Base-by-base conservation (phyloP, 2,888 invertebrate species). In the Sarcophaga carnaria region DNA sequence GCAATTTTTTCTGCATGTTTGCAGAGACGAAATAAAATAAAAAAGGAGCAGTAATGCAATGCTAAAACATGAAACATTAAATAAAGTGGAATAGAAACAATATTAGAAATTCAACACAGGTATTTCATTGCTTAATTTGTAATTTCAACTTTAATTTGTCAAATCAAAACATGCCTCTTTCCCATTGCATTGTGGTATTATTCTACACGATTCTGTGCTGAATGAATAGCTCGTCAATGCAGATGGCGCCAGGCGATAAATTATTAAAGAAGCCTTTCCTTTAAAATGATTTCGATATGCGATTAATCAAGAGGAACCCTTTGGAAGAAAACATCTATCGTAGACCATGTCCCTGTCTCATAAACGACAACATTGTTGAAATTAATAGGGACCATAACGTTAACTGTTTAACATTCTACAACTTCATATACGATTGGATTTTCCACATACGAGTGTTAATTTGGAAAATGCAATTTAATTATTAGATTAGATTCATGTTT, bases 201-300 rank as follows among this genome's bases (percentile, higher is more conserved):
- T 54, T 14, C 54, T 49, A 45, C 27, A 69, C 37, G 6, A 67
- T 10, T 25, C 63, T 37, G 8, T 10, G 14, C 62, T 59, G 22
- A 54, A 79, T 80, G 54, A 54, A 54, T 54, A 54, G 4, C 10
- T 37, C 37, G 10, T 37, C 37, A 37, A 37, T 37, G 37, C 10
- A 82, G 87, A 86, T 86, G 87, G 85, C 88, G 88, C 87, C 87
- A 87, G 75, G 78, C 82, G 87, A 88, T 88, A 87, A 83, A 87
- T 88, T 82, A 88, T 80, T 79, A 70, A 78, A 60, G 60, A 85
- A 64, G 60, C 67, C 37, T 69, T 69, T 85, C 63, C 37, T 69
- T 69, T 85, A 22, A 60, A 72, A 45, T 62, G 54, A 83, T 74
- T 83, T 78, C 25, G 49, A 47, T 78, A 67, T 54, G 62, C 72